A percentile compares a stretch with the other conserved stretches of the same genome.
Evolutionary conservation across 2,797 vertebrate species (phyloP).

Genomic region (Chloroceryle inda): DNA sequence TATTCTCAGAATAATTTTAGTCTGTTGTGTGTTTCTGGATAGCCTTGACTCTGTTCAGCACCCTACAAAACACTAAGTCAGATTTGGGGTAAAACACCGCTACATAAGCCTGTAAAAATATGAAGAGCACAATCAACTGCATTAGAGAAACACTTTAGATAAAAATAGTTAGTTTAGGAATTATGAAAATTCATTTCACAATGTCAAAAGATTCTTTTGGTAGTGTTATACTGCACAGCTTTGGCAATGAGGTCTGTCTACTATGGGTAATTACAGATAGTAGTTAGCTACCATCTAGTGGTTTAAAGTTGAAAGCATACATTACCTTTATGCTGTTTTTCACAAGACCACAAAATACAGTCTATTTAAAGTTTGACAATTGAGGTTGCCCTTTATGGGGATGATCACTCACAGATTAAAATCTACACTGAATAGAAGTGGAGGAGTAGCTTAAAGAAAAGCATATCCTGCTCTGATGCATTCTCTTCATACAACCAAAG

Average conservation of each 20-base stretch:
- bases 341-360: not conserved
- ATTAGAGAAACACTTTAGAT: not conserved
- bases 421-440: not conserved
- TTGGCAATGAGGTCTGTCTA: accelerated
- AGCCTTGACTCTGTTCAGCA: not conserved
- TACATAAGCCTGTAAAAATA: not conserved
- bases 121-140: not conserved
- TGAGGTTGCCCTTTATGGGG: not conserved
- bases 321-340: not conserved
- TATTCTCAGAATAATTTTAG: not conserved
- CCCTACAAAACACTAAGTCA: not conserved
- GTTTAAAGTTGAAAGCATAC: not conserved
- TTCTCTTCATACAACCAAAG: not conserved
- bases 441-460: not conserved
- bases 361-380: not conserved
- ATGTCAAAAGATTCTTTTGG: not conserved
- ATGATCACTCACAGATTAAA: not conserved
- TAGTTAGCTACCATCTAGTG: slow-evolving; percentile 74
- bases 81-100: not conserved
- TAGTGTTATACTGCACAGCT: not conserved
- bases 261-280: not conserved
- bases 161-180: not conserved
- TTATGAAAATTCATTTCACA: not conserved
- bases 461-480: not conserved
- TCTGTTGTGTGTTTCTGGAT: not conserved